Conservation (phyloP, 2,113 vertebrate species). For the Syrmaticus mikado region DNA sequence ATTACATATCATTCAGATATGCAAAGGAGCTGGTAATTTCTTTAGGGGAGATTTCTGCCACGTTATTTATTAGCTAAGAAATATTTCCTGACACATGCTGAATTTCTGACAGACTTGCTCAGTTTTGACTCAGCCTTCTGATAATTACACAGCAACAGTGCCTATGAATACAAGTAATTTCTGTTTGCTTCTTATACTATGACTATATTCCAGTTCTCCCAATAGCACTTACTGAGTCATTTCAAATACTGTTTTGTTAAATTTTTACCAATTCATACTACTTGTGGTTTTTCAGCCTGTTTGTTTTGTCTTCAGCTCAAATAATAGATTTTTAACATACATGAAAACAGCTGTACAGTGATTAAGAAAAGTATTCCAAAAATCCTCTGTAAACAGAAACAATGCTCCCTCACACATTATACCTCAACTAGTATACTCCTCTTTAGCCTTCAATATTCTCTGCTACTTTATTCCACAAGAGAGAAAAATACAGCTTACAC, state of each 20-base stretch:
- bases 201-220: slow-evolving; percentile 6
- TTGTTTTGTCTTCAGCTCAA: slow-evolving; percentile 32
- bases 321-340: not conserved
- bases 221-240: not conserved
- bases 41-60: slow-evolving; percentile 54
- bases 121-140: slow-evolving; percentile 44
- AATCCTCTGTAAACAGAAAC: not conserved
- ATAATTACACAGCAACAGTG: slow-evolving; percentile 52
- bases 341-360: not conserved
- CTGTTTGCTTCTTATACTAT: slow-evolving; percentile 28
- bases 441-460: not conserved
- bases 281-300: not conserved
- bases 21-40: slow-evolving; percentile 30
- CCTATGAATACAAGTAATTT: slow-evolving; percentile 53
- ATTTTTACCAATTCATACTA: slow-evolving; percentile 20
- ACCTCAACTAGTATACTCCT: not conserved
- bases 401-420: not conserved
- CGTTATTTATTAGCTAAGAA: not conserved
- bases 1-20: slow-evolving; percentile 5
- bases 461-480: not conserved
- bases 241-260: slow-evolving; percentile 26
- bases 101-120: slow-evolving; percentile 26
- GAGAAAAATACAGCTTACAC: not conserved
- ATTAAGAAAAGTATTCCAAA: not conserved
- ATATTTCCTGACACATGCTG: slow-evolving; percentile 36